Evolutionary conservation across 1,140 invertebrate species (phyloP), one percentile per base, ranked within the genome.

Genomic region (Belonocnema kinseyi): DNA sequence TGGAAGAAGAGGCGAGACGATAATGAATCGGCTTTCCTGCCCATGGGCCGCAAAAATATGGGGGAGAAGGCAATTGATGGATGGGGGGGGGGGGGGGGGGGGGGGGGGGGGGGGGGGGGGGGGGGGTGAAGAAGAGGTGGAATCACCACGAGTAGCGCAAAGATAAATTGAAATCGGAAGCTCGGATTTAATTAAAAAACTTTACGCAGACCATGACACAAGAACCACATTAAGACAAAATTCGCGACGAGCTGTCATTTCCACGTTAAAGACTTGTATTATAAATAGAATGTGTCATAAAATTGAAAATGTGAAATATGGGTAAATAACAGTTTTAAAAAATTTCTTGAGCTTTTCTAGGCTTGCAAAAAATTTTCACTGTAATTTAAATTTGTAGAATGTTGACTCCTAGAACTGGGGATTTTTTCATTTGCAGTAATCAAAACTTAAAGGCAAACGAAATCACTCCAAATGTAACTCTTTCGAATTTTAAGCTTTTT

Each of bases 101-200:
- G 26, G 72, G 52, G 52, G 58, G 80, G 77, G 77, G 74, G 77
- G 75, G 77, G 80, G 70, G 40, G 51, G 33, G 71, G 74, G 73
- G 66, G 26, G 14, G 82, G 26, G 26, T 33, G 26, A 33, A 33
- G 26, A 33, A 85, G 77, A 82, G 78, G 85, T 80, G 12, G 73
- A 79, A 80, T 54, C 76, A 81, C 71, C 76, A 79, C 78, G 81
- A 66, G 83, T 75, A 73, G 74, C 74, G 76, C 83, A 86, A 86
- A 87, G 85, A 87, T 87, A 87, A 88, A 88, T 88, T 88, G 85
- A 85, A 87, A 88, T 87, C 86, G 83, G 84, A 86, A 84, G 85
- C 82, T 82, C 61, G 82, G 82, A 86, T 87, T 88, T 88, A 88
- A 88, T 88, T 88, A 87, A 88, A 88, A 87, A 87, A 83, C 87